Percentiles rank a stretch among this genome's conserved stretches.
phyloP scores from a whole-genome alignment of 2,797 vertebrate species.

The Karalla daura region DNA sequence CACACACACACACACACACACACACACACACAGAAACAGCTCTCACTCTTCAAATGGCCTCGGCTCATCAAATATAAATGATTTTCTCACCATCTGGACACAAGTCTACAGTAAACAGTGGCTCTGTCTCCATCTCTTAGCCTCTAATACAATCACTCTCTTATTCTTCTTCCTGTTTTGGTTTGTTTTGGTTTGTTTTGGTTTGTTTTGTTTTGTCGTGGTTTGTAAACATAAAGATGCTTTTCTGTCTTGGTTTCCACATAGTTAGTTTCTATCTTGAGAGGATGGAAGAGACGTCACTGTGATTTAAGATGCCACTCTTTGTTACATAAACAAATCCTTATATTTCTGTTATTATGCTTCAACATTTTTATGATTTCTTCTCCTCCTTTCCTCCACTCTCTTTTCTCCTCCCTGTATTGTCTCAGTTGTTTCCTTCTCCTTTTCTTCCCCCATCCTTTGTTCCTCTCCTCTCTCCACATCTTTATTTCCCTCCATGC shows the following conservation, averaged over 20 bases:
- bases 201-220: too few relatives aligned
- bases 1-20: constrained; percentile 1
- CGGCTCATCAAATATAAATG: constrained; percentile 43
- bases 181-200: too few relatives aligned
- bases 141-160: neutral
- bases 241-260: too few relatives aligned
- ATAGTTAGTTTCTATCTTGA: too few relatives aligned
- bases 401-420: neutral
- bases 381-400: neutral
- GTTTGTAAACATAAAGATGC: too few relatives aligned
- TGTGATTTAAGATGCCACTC: too few relatives aligned
- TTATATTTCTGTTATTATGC: too few relatives aligned
- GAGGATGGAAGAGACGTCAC: too few relatives aligned
- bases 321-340: too few relatives aligned
- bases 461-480: neutral
- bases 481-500: neutral
- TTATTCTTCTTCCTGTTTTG: neutral
- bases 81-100: constrained; percentile 39
- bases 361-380: neutral
- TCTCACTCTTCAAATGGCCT: neutral
- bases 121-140: neutral
- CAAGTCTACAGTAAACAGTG: constrained; percentile 18
- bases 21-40: constrained; percentile 1
- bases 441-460: neutral
- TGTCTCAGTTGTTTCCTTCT: too few relatives aligned